phyloP scores from a whole-genome alignment of 2,888 invertebrate species.

The Vandiemenella viatica region DNA sequence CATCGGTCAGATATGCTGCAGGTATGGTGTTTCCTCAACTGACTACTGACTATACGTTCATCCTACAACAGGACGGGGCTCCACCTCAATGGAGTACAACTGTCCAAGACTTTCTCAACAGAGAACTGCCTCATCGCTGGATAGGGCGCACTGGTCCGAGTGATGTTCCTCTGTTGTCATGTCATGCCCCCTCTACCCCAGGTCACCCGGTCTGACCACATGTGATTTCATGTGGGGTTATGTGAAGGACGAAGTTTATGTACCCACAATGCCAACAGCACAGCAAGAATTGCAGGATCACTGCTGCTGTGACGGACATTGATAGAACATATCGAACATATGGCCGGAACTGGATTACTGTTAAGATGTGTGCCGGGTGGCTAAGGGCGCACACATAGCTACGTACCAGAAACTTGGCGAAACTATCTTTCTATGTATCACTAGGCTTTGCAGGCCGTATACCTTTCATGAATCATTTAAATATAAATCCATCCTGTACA shows the following conservation, averaged over 20 bases:
- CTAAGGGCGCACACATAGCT: background rate
- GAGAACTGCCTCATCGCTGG: too few relatives aligned
- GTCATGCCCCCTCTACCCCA: too few relatives aligned
- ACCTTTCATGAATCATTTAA: too few relatives aligned
- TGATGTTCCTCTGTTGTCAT: background rate
- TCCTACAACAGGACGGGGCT: too few relatives aligned
- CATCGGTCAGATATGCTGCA: background rate
- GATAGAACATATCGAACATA: background rate
- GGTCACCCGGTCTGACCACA: background rate
- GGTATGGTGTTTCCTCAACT: background rate
- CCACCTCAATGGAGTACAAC: background rate
- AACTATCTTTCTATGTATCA: background rate
- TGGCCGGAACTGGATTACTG: background rate
- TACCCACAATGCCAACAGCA: too few relatives aligned
- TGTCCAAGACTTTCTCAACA: background rate
- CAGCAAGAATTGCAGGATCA: too few relatives aligned
- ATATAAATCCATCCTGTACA: too few relatives aligned
- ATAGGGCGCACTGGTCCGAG: too few relatives aligned
- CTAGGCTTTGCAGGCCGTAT: too few relatives aligned
- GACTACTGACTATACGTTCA: background rate
- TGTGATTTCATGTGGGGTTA: background rate
- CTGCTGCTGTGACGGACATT: background rate
- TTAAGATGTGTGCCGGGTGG: background rate
- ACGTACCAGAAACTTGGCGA: background rate
- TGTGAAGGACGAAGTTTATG: too few relatives aligned